Conservation (phyloP, 1,140 invertebrate species). For the Venturia canescens region DNA sequence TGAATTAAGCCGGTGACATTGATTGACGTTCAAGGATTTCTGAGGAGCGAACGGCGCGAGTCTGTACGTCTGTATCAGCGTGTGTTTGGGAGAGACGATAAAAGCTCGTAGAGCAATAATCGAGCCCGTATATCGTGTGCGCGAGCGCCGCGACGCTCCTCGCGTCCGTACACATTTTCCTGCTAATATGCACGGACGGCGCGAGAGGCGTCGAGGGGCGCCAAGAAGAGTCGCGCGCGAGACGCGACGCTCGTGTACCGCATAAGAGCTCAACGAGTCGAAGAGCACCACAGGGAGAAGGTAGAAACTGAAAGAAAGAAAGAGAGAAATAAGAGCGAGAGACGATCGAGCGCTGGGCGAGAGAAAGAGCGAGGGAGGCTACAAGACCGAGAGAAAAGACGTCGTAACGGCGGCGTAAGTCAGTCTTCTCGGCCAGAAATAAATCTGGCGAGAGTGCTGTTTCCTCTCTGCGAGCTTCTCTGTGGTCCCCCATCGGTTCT, state of each 20-base stretch:
- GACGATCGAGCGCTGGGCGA: background rate
- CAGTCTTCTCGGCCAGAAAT: constrained; percentile 54
- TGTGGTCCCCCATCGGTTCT: constrained; percentile 48
- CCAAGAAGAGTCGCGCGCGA: constrained; percentile 22
- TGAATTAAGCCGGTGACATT: too few relatives aligned
- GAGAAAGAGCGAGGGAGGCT: background rate
- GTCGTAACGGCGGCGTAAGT: constrained; percentile 37
- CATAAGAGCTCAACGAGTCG: constrained; percentile 22
- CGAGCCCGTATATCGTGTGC: background rate
- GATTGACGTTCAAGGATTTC: background rate
- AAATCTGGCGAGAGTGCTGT: constrained; percentile 57
- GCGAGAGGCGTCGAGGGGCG: constrained; percentile 15
- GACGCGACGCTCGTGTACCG: constrained; percentile 7
- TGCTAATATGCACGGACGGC: background rate
- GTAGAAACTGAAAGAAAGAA: constrained; percentile 12
- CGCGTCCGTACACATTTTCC: background rate
- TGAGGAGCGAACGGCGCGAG: too few relatives aligned
- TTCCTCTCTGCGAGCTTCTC: constrained; percentile 48
- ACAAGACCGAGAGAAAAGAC: background rate
- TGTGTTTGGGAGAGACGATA: background rate
- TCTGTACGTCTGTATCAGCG: background rate
- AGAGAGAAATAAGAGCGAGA: background rate
- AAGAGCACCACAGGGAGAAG: constrained; percentile 23
- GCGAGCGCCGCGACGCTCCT: background rate
- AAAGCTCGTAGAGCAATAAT: background rate